Conservation (phyloP, 2,113 vertebrate species). For the Pseudonaja textilis region DNA sequence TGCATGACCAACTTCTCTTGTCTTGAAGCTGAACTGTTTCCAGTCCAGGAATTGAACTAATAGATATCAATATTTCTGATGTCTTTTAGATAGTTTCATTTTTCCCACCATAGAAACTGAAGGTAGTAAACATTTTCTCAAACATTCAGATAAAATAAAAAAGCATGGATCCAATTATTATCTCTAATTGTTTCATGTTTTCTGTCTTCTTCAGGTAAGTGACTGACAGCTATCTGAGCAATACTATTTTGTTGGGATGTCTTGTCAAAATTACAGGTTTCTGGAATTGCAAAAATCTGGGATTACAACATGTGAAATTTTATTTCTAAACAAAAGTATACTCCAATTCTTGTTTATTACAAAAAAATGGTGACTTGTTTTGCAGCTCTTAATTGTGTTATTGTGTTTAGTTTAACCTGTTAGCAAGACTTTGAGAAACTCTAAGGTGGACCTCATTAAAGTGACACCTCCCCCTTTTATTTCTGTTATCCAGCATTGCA, state of each 20-base stretch:
- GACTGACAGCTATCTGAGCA: neutral
- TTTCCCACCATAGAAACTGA: neutral
- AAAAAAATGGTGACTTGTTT: neutral
- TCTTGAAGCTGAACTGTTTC: neutral
- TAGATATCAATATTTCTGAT: neutral
- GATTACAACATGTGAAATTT: neutral
- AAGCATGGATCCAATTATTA: neutral
- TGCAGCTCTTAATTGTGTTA: neutral
- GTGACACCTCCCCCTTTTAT: neutral
- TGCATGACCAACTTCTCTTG: neutral
- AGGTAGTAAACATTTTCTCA: neutral
- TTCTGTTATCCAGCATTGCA: neutral
- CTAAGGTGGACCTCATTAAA: neutral
- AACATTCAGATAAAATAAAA: neutral
- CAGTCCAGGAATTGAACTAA: neutral
- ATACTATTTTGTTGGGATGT: neutral
- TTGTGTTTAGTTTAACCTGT: neutral
- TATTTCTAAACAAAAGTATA: neutral
- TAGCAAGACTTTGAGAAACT: neutral
- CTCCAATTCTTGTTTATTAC: neutral
- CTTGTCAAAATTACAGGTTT: neutral
- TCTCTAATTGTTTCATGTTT: neutral
- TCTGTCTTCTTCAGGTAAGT: neutral
- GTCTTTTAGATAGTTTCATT: neutral
- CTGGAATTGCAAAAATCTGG: neutral